Base-by-base conservation (phyloP, 1,140 invertebrate genomes). In the Pristionchus pacificus region DNA sequence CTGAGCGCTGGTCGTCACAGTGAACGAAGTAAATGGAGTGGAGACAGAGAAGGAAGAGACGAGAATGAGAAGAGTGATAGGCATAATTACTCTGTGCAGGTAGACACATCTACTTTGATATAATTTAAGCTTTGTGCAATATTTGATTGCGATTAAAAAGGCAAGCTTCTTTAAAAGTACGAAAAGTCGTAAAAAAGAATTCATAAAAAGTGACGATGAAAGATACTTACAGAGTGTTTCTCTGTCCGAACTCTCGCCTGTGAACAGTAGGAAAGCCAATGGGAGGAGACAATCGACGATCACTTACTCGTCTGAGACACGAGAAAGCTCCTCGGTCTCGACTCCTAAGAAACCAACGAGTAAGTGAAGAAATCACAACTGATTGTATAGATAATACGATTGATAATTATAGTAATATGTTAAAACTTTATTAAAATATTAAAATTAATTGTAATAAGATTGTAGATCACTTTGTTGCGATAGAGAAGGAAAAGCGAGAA, bases 371-470 rank as follows among this genome's bases (percentile, higher is more conserved):
- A 49, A n/a, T 66, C n/a, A 66, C 65, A 10, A 66, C 65, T 49
- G 59, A 58, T 2, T 27, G n/a, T 57, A 30, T 66, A n/a, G 49
- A 66, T 29, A 57, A 27, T 1, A 57, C 57, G 25, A 38, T 58
- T 30, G 65, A 66, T 58, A 30, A 58, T 28, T 58, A 66, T 29
- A 66, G 65, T 58, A 66, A 57, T 66, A 14, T 24, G 65, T 29
- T 65, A 1, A 57, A 14, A n/a, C 49, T n/a, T 57, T 57, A 13
- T 13, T n/a, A n/a, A 57, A 14, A n/a, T 57, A 57, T 14, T 14
- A 57, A 57, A 57, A 57, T 57, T 14, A 13, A 14, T 57, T 57
- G 13, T n/a, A 14, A 13, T n/a, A 55, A 55, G n/a, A 55, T 13
- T 55, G 49, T n/a, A n/a, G n/a, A n/a, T n/a, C n/a, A n/a, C n/a